phyloP scores from a whole-genome alignment of 2,113 vertebrate species.

The Tonatia bakeri region DNA sequence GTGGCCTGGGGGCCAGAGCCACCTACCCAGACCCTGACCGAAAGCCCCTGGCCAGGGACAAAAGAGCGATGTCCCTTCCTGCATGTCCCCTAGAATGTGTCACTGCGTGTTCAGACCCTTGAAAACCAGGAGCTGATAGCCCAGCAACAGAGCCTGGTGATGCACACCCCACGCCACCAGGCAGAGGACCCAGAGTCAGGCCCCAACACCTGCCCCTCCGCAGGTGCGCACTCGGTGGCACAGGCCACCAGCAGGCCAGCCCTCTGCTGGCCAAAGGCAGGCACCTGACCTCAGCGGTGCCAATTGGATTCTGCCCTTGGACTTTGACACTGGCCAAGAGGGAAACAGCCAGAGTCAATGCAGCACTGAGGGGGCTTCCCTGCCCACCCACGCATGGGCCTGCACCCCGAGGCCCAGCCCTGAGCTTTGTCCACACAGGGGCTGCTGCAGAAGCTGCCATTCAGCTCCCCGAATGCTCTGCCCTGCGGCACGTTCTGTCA shows the following conservation, averaged over 20 bases:
- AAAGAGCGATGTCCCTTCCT: background rate
- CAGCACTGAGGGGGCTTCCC: background rate
- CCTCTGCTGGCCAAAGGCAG: background rate
- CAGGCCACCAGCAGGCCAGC: background rate
- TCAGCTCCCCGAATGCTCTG: fast-evolving
- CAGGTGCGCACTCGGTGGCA: background rate
- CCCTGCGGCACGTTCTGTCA: background rate
- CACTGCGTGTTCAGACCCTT: background rate
- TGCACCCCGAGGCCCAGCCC: background rate
- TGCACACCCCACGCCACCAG: background rate
- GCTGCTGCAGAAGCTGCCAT: background rate
- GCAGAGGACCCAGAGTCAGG: fast-evolving
- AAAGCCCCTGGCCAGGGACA: no score
- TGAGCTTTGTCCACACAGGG: background rate
- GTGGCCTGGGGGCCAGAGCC: background rate
- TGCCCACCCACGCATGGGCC: background rate
- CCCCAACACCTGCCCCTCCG: no score
- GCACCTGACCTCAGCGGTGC: background rate
- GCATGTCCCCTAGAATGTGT: fast-evolving
- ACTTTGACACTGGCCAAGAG: background rate
- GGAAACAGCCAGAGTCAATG: background rate
- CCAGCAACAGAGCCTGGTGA: fast-evolving
- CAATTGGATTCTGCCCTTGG: background rate
- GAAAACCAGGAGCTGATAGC: background rate
- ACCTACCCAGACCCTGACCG: background rate